Evolutionary conservation across 2,797 vertebrate species (phyloP), one percentile per base, ranked within the genome.

Genomic region (Pantherophis vulpinus): DNA sequence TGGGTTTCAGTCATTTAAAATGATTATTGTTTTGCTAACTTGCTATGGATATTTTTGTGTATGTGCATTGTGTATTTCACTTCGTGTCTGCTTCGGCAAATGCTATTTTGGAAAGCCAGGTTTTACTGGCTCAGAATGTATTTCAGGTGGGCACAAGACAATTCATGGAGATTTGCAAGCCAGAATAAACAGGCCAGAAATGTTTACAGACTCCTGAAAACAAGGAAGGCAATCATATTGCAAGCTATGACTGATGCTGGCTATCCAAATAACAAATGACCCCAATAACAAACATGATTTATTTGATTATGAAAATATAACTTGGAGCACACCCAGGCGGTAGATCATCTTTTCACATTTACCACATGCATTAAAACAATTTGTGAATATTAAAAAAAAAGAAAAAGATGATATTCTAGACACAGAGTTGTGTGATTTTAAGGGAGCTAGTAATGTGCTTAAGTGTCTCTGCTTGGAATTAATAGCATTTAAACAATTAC

Each of bases 61-160:
- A 5, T 60, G 37, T 51, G 54, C 7, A 13, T 47, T 83, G 14
- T 32, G 47, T 16, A 1, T 59, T 47, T 47, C 74, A 25, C 92
- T 94, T 88, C 90, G 94, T 86, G 94, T 90, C 89, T 95, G 94
- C 92, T 32, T 87, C 8, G 1, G 47, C 13, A 11, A 16, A 14
- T 86, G 95, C 94, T 95, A 6, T 95, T 91, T 16, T 93, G 96
- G 93, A 90, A 96, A 58, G 94, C 94, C 95, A 92, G 93, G 94
- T 94, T 96, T 96, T 97, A 95, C 94, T 95, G 95, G 96, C 95
- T 94, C 0, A 18, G 96, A 97, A 95, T 94, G 88, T 93, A 94
- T 96, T 95, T 95, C 42, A 93, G 95, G 94, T 94, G 95, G 96
- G 95, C 96, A 96, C 96, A 97, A 97, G 96, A 95, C 94, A 96